Conservation (phyloP, 1,140 invertebrate species). For the Laupala kohalensis region DNA sequence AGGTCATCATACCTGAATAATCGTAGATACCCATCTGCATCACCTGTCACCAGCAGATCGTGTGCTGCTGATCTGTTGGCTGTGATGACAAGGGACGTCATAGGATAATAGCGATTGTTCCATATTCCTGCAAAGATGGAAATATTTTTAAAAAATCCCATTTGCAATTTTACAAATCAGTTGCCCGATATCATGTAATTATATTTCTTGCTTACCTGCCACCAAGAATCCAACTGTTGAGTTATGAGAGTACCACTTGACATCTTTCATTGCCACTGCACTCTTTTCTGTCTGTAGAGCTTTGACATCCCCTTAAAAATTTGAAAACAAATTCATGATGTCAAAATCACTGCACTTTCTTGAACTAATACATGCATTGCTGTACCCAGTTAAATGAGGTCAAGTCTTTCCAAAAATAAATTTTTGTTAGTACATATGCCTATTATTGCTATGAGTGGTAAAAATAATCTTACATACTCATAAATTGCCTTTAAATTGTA, state of each 20-base stretch:
- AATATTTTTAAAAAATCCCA: not conserved
- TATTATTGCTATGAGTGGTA: too few relatives aligned
- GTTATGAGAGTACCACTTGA: slow-evolving; percentile 76
- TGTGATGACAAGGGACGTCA: slow-evolving; percentile 65
- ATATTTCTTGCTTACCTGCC: slow-evolving; percentile 45
- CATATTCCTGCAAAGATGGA: slow-evolving; percentile 50
- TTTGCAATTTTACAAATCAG: not conserved
- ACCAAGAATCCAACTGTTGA: slow-evolving; percentile 72
- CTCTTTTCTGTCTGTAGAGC: slow-evolving; percentile 69
- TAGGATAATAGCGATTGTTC: slow-evolving; percentile 76
- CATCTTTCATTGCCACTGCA: slow-evolving; percentile 74
- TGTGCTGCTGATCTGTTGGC: slow-evolving; percentile 67
- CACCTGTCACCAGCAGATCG: slow-evolving; percentile 71
- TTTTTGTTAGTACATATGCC: too few relatives aligned
- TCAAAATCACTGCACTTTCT: too few relatives aligned
- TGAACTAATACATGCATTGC: too few relatives aligned
- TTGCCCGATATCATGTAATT: too few relatives aligned
- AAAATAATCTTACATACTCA: too few relatives aligned
- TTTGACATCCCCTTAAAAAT: slow-evolving; percentile 68
- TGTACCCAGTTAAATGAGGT: too few relatives aligned
- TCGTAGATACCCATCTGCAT: slow-evolving; percentile 81
- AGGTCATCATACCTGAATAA: slow-evolving; percentile 51
- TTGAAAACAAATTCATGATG: too few relatives aligned
- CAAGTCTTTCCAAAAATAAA: too few relatives aligned
- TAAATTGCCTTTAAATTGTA: too few relatives aligned